These are phyloP conservation scores for Gymnoscopelus microlampas DNA, from an alignment of 2,797 vertebrate genomes.

Conservation along the genomic window DNA sequence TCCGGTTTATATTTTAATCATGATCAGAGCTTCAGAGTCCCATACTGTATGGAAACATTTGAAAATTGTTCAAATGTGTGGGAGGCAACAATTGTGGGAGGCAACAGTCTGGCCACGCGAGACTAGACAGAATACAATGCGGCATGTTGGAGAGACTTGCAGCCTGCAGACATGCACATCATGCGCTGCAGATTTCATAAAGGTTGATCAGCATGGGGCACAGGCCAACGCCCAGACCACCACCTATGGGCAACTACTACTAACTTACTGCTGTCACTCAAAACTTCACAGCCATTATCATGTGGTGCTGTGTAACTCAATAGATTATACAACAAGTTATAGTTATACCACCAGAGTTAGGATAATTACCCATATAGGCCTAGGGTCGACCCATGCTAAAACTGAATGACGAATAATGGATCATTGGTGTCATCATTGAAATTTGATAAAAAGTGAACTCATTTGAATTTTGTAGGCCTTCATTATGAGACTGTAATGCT, in stretches of 20 bases:
- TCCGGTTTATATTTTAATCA: no score
- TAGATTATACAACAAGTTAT: not conserved
- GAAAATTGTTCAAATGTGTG: no score
- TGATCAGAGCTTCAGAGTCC: no score
- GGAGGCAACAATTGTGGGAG: no score
- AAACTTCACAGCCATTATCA: not conserved
- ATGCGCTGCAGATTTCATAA: conserved; percentile 55
- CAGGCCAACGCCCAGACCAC: conserved; percentile 4
- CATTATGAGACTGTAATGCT: not conserved
- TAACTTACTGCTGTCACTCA: conserved; percentile 11
- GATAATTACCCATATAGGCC: no score
- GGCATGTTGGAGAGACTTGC: conserved; percentile 24
- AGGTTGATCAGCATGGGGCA: conserved; percentile 25
- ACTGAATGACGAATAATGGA: not conserved
- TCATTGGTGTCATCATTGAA: not conserved
- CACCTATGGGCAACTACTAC: conserved; percentile 26
- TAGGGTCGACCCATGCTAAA: not conserved
- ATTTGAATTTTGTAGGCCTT: not conserved
- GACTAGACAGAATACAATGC: conserved; percentile 48
- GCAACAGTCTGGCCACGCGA: no score
- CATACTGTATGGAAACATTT: no score
- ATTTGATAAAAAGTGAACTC: not conserved
- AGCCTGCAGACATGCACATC: conserved; percentile 45
- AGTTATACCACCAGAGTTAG: no score
- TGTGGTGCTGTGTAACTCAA: not conserved